Evolutionary conservation across 2,888 invertebrate genomes (phyloP).

Genomic region (Nematopogon swammerdamellus): DNA sequence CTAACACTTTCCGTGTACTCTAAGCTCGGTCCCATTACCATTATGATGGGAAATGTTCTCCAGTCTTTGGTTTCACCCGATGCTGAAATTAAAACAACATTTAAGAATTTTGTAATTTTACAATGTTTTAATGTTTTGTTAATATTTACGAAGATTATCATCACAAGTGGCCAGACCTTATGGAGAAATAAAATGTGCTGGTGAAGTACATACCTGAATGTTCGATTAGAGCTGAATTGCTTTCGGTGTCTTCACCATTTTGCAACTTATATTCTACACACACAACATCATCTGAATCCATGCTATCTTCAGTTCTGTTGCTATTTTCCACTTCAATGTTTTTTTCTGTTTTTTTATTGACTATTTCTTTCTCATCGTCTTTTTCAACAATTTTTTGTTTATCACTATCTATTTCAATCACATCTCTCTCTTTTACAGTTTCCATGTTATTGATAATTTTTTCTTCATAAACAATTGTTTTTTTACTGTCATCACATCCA

Average conservation of each 20-base stretch:
- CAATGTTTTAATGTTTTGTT: too few relatives aligned
- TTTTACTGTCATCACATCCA: not conserved
- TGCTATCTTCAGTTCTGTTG: not conserved
- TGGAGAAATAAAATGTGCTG: too few relatives aligned
- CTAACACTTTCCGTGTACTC: constrained; percentile 12
- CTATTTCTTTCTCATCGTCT: not conserved
- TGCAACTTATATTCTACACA: too few relatives aligned
- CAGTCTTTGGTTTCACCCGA: not conserved
- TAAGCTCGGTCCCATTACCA: not conserved
- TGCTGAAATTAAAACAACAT: too few relatives aligned
- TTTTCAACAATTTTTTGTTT: not conserved
- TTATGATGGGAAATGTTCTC: not conserved
- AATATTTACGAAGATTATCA: too few relatives aligned
- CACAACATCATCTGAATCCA: too few relatives aligned
- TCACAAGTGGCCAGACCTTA: not conserved
- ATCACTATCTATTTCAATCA: too few relatives aligned
- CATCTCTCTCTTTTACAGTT: too few relatives aligned
- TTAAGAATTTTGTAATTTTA: too few relatives aligned
- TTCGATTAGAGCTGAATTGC: not conserved
- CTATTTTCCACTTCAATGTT: constrained; percentile 1
- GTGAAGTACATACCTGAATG: too few relatives aligned
- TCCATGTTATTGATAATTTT: too few relatives aligned
- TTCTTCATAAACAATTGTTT: not conserved
- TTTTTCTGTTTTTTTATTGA: not conserved
- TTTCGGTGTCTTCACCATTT: too few relatives aligned